A percentile compares a stretch with the other conserved stretches of the same genome.
Evolutionary conservation across 2,888 invertebrate species (phyloP).

Genomic region (Hyles lineata): DNA sequence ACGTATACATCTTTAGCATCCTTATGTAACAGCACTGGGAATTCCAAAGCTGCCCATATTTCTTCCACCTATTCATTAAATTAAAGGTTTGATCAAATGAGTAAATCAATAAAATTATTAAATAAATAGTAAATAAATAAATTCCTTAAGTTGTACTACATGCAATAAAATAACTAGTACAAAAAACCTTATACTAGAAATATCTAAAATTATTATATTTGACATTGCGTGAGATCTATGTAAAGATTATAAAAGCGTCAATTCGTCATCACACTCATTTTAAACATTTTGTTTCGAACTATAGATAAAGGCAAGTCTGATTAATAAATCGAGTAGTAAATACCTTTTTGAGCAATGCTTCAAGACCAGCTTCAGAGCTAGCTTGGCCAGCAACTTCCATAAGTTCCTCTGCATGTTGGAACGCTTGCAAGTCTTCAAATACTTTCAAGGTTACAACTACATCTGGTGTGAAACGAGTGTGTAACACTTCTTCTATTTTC

Average conservation of each 20-base stretch:
- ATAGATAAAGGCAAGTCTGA: too few species aligned
- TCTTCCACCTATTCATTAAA: slow-evolving; percentile 88
- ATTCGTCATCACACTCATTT: too few species aligned
- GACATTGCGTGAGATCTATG: too few species aligned
- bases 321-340: background rate
- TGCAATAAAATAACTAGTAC: too few species aligned
- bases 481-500: slow-evolving; percentile 90
- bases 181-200: too few species aligned
- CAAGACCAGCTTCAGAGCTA: slow-evolving; percentile 93
- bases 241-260: too few species aligned
- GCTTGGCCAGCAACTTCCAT: slow-evolving; percentile 95
- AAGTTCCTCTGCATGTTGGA: slow-evolving; percentile 89
- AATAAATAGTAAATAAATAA: too few species aligned
- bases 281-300: too few species aligned
- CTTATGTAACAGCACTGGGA: slow-evolving; percentile 90
- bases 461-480: slow-evolving; percentile 90
- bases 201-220: too few species aligned
- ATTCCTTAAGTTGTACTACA: too few species aligned
- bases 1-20: slow-evolving; percentile 93
- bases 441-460: slow-evolving; percentile 87
- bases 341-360: slow-evolving; percentile 91
- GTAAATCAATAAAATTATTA: too few species aligned
- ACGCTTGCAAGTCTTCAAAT: slow-evolving; percentile 90
- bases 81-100: background rate
- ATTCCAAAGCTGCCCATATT: slow-evolving; percentile 92